A percentile compares a stretch with the other conserved stretches of the same genome.
Conservation (phyloP, 2,113 vertebrate genomes). For the Papio anubis region DNA sequence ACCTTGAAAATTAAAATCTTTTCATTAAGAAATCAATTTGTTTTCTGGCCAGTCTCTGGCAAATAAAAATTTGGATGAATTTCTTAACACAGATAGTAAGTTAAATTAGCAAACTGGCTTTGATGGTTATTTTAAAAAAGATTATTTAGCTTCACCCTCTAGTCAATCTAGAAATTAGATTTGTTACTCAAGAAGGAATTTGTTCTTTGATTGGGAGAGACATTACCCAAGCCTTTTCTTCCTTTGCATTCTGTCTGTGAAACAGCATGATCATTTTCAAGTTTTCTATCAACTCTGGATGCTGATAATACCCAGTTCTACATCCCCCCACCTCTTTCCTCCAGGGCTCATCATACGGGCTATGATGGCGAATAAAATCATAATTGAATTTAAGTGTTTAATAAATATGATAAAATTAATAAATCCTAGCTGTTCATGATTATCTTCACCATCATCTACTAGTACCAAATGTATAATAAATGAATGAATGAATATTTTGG, state of each 20-base stretch:
- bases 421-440: not conserved
- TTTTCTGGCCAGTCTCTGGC: not conserved
- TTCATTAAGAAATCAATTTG: not conserved
- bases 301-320: not conserved
- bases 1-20: not conserved
- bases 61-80: not conserved
- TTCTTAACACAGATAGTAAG: conserved; percentile 12
- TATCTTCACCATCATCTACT: not conserved
- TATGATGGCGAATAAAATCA: not conserved
- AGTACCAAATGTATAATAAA: not conserved
- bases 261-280: not conserved
- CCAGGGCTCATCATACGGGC: not conserved
- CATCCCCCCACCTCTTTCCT: not conserved
- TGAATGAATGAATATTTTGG: not conserved
- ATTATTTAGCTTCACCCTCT: not conserved
- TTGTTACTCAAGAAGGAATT: not conserved
- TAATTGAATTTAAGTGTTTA: not conserved
- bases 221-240: not conserved
- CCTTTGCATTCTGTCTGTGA: not conserved
- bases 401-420: not conserved
- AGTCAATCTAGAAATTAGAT: not conserved
- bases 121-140: not conserved
- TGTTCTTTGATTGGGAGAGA: not conserved
- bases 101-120: conserved; percentile 3
- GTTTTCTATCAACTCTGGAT: not conserved